phyloP scores from a whole-genome alignment of 1,140 invertebrate species.

The Daktulosphaira vitifoliae region DNA sequence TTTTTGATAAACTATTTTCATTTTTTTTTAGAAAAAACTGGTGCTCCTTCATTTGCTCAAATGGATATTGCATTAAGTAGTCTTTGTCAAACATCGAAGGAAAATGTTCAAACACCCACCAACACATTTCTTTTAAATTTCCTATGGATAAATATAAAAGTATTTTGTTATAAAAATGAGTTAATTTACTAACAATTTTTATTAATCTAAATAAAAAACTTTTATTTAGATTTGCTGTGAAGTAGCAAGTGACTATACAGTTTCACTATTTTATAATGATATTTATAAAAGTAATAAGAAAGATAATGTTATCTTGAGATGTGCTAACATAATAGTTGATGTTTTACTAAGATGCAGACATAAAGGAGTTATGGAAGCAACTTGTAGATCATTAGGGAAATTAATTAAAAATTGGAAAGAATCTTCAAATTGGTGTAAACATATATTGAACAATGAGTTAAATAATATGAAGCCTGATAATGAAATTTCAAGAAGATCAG shows the following conservation, averaged over 20 bases:
- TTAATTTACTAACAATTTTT: too few relatives aligned
- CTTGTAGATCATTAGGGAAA: slow-evolving; percentile 51
- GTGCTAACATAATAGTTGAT: slow-evolving; percentile 50
- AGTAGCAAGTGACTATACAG: slow-evolving; percentile 44
- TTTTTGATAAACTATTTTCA: too few relatives aligned
- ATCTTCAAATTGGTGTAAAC: slow-evolving; percentile 11
- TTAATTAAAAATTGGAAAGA: slow-evolving; percentile 40
- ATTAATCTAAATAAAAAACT: too few relatives aligned
- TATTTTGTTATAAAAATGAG: slow-evolving; percentile 44
- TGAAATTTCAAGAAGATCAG: slow-evolving; percentile 53
- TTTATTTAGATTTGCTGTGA: slow-evolving; percentile 48
- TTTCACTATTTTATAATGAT: not conserved
- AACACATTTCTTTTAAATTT: slow-evolving; percentile 61
- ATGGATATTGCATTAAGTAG: slow-evolving; percentile 47
- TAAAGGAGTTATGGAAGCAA: slow-evolving; percentile 70
- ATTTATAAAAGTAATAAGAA: slow-evolving; percentile 9
- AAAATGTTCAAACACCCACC: slow-evolving; percentile 49
- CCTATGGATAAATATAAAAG: slow-evolving; percentile 72
- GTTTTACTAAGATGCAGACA: slow-evolving; percentile 64
- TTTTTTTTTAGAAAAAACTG: slow-evolving; percentile 35
- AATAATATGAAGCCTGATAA: slow-evolving; percentile 20
- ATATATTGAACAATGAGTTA: slow-evolving; percentile 1
- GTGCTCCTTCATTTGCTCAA: slow-evolving; percentile 53
- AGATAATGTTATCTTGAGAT: slow-evolving; percentile 43
- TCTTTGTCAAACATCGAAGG: slow-evolving; percentile 41